Evolutionary conservation across 2,888 invertebrate species (phyloP).

Genomic region (Ochropleura leucogaster): DNA sequence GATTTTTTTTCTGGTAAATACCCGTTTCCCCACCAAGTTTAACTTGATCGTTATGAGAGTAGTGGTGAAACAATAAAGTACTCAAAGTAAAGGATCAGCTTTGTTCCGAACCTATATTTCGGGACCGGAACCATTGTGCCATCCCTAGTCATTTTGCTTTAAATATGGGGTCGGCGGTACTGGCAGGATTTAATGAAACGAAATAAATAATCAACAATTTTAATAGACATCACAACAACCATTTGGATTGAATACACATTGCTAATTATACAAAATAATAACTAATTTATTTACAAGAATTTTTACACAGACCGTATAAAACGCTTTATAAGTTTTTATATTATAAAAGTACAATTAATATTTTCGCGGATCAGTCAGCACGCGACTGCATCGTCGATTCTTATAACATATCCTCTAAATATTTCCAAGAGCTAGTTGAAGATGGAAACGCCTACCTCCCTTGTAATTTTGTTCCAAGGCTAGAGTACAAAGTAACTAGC

Average conservation of each 20-base stretch:
- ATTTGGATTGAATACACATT: conserved; percentile 87
- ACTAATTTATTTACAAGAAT: conserved; percentile 60
- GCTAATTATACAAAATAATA: conserved; percentile 72
- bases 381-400: conserved; percentile 55
- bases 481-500: neutral
- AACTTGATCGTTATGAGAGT: neutral
- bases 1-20: neutral
- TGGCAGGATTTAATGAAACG: conserved; percentile 36
- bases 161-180: neutral
- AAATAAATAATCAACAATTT: conserved; percentile 84
- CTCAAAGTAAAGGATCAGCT: neutral
- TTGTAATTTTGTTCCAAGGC: neutral
- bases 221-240: conserved; percentile 91
- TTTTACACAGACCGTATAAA: conserved; percentile 70
- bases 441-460: neutral
- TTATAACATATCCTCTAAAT: conserved; percentile 37
- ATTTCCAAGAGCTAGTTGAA: neutral
- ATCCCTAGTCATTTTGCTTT: neutral
- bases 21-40: neutral
- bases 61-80: neutral
- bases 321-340: conserved; percentile 72
- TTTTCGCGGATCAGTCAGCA: conserved; percentile 77
- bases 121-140: neutral
- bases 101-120: neutral
- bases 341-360: conserved; percentile 70